Evolutionary conservation across 2,113 vertebrate species (phyloP), one percentile per base, ranked within the genome.

Genomic region (Galbula dea): DNA sequence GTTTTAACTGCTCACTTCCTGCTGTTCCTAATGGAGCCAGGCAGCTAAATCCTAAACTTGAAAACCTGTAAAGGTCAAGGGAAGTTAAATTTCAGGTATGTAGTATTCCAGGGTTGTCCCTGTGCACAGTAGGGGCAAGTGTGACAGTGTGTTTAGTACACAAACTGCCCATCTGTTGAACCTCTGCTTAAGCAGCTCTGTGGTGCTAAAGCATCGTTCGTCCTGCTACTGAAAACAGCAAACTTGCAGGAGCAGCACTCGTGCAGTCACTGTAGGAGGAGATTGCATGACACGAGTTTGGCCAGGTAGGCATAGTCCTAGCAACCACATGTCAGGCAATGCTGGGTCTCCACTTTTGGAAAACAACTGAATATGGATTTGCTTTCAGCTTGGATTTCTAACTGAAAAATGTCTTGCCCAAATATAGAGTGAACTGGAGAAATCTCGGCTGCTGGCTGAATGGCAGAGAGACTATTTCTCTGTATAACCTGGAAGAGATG

Each of bases 11-110:
- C 67, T 68, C 30, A 1, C 16, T 46, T 94, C 90, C 71, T 32
- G 63, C 90, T 86, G 83, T 67, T 85, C 69, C 49, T 83, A 80
- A 74, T 77, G 73, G 39, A 90, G 49, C 21, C 81, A 76, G 86
- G 63, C 89, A 83, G 78, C 67, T 87, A 92, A 92, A 92, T 90
- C 69, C 55, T 75, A 66, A 86, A 54, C 74, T 45, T 65, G 48
- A 88, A 72, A 92, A n/a, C 24, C 59, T 36, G 15, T 7, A 81
- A 54, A 90, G 71, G 68, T 68, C 52, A 88, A 55, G 61, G 76
- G 34, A 58, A 75, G 71, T 85, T 81, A 61, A 90, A 59, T 74
- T 79, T 19, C 62, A 77, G 46, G 32, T 20, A 3, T 63, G 59
- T 34, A 62, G 41, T 52, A 41, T 16, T 48, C 14, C 1, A 12